These are phyloP conservation scores for Lasioglossum albipes DNA, from an alignment of 1,140 invertebrate species.

Conservation along the genomic window DNA sequence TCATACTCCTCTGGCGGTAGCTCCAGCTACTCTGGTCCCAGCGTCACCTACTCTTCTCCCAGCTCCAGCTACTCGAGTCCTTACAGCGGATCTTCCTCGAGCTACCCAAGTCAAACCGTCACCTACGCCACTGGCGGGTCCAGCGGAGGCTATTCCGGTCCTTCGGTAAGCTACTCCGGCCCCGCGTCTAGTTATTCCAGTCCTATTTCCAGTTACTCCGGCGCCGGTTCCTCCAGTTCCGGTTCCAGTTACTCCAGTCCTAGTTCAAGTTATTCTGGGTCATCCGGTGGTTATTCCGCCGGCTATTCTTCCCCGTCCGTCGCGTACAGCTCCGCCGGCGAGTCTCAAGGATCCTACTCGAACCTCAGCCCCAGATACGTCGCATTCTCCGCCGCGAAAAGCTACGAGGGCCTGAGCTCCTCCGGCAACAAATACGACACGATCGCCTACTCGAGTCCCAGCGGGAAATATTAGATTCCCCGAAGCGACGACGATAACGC, in stretches of 20 bases:
- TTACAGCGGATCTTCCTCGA: not conserved
- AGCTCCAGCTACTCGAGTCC: slow-evolving; percentile 48
- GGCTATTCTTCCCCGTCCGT: slow-evolving; percentile 50
- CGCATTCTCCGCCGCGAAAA: slow-evolving; percentile 61
- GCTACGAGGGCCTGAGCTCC: slow-evolving; percentile 51
- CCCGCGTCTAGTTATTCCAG: slow-evolving; percentile 41
- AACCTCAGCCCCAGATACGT: slow-evolving; percentile 68
- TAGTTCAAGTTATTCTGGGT: slow-evolving; percentile 43
- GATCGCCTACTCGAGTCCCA: slow-evolving; percentile 75
- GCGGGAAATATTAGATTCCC: slow-evolving; percentile 61
- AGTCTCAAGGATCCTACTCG: slow-evolving; percentile 67
- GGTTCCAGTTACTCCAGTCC: slow-evolving; percentile 33
- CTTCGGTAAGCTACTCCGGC: slow-evolving; percentile 30
- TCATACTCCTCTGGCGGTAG: slow-evolving; percentile 58
- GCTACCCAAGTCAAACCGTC: not conserved
- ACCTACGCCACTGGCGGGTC: slow-evolving; percentile 36
- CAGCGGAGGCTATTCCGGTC: slow-evolving; percentile 42
- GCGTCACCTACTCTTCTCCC: slow-evolving; percentile 52
- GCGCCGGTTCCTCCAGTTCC: slow-evolving; percentile 29
- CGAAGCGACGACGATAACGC: not conserved
- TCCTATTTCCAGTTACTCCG: slow-evolving; percentile 32
- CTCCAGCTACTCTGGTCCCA: slow-evolving; percentile 42
- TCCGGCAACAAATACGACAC: slow-evolving; percentile 73
- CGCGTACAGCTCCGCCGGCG: slow-evolving; percentile 52
- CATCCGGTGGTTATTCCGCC: slow-evolving; percentile 32